Percentiles rank a stretch among this genome's conserved stretches.
Conservation (phyloP, 35 echinoderm and acorn worm genomes). For the Ophioderma brevispina region DNA sequence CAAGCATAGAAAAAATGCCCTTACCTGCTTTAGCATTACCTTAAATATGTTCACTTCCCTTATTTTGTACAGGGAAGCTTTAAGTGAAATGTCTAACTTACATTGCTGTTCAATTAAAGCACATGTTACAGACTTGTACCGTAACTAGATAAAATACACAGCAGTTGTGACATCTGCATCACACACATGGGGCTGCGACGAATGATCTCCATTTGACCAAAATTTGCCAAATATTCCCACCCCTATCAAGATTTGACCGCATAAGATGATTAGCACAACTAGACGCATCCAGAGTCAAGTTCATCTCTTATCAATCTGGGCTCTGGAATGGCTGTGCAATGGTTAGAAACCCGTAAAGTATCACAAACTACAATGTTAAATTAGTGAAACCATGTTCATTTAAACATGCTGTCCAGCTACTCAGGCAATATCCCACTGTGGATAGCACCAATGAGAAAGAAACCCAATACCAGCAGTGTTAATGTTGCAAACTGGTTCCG, state of each 20-base stretch:
- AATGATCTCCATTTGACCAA: too few relatives aligned
- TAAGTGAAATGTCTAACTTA: neutral
- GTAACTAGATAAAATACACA: neutral
- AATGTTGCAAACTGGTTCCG: too few relatives aligned
- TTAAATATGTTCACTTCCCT: neutral
- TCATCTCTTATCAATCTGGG: neutral
- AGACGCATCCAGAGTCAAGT: neutral
- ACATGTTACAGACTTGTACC: neutral
- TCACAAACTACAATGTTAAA: neutral
- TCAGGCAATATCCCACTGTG: too few relatives aligned
- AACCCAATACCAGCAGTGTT: too few relatives aligned
- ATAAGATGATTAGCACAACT: too few relatives aligned
- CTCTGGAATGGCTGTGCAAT: neutral
- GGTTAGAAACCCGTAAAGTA: neutral
- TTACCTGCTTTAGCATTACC: neutral
- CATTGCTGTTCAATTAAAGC: neutral
- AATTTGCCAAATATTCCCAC: neutral
- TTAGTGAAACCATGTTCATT: neutral
- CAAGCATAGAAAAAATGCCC: neutral
- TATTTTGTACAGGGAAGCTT: too few relatives aligned
- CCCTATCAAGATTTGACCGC: neutral
- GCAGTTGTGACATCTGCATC: neutral
- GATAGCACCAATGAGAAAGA: too few relatives aligned
- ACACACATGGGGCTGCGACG: too few relatives aligned
- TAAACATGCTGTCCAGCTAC: too few relatives aligned